Percentiles rank a stretch among this genome's conserved stretches.
Conservation (phyloP, 2,113 vertebrate genomes). For the Dasypus novemcinctus region DNA sequence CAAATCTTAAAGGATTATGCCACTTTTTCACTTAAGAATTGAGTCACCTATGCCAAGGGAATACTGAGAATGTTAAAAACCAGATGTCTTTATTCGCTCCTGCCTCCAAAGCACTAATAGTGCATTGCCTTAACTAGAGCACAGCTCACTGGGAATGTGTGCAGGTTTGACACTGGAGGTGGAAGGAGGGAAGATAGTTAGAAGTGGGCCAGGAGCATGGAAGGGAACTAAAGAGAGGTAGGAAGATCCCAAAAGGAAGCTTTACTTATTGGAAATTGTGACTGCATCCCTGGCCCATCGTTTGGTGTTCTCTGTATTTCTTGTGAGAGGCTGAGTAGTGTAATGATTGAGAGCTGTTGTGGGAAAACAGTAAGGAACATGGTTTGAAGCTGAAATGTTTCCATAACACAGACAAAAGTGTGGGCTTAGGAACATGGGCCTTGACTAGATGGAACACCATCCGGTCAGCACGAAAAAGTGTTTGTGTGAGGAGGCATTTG, state of each 20-base stretch:
- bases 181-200: not conserved
- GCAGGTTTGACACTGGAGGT: not conserved
- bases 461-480: no score
- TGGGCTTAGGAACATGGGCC: no score
- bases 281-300: not conserved
- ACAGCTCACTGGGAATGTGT: not conserved
- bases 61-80: slow-evolving; percentile 45
- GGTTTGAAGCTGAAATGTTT: no score
- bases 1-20: slow-evolving; percentile 29
- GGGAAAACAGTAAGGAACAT: no score
- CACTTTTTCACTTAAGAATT: slow-evolving; percentile 39
- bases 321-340: not conserved
- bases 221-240: not conserved
- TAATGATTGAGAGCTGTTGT: no score
- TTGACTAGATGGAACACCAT: no score
- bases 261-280: not conserved
- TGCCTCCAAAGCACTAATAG: not conserved
- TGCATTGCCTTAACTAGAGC: not conserved
- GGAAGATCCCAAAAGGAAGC: not conserved
- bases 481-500: no score
- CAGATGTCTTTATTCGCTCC: slow-evolving; percentile 25
- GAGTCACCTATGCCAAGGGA: slow-evolving; percentile 61
- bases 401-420: no score
- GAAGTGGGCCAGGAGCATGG: not conserved
- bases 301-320: not conserved